Conservation (phyloP, 2,797 vertebrate genomes). For the Syndactyla subalaris region DNA sequence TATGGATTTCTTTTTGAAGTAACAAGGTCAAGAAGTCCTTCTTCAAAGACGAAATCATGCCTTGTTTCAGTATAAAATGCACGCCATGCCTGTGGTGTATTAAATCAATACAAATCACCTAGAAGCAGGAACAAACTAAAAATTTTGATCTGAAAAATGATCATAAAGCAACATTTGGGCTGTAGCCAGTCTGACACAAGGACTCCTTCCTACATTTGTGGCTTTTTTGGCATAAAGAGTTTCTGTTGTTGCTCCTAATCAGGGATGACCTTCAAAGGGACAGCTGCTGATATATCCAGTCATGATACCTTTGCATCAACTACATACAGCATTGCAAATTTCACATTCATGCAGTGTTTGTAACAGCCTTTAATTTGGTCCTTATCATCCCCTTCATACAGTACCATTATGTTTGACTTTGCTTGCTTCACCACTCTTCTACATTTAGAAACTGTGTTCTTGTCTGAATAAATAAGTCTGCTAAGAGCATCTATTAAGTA, state of each 20-base stretch:
- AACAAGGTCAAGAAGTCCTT: background rate
- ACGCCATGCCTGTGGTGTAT: background rate
- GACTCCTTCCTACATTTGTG: background rate
- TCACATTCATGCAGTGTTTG: background rate
- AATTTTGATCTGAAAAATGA: background rate
- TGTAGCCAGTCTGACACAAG: background rate
- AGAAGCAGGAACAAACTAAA: background rate
- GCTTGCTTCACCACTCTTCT: slow-evolving; percentile 16
- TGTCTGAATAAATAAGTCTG: slow-evolving; percentile 61
- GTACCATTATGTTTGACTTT: background rate
- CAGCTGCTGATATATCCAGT: background rate
- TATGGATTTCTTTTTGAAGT: background rate
- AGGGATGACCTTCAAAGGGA: slow-evolving; percentile 20
- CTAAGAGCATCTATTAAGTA: slow-evolving; percentile 64
- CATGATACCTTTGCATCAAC: background rate
- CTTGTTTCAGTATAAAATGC: background rate
- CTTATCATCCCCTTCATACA: background rate
- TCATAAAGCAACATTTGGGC: background rate
- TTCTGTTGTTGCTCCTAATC: background rate
- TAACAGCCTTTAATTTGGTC: background rate
- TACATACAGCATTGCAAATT: background rate
- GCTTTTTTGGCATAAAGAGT: background rate
- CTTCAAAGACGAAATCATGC: background rate
- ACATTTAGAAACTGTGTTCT: slow-evolving; percentile 61
- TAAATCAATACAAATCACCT: background rate